Evolutionary conservation across 1,140 invertebrate species (phyloP), one percentile per base, ranked within the genome.

Genomic region (Achroia grisella): DNA sequence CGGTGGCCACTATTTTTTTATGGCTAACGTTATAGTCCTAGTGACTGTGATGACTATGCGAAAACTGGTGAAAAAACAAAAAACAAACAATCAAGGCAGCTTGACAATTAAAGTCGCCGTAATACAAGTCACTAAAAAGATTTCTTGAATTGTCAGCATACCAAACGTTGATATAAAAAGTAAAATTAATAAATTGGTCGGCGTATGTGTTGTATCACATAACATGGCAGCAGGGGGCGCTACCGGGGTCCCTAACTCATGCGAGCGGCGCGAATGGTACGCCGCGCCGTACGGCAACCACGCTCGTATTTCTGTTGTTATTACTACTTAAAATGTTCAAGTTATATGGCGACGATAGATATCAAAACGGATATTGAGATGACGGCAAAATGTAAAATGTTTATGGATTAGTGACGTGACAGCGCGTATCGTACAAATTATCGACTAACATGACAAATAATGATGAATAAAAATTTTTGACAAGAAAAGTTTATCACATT

Each of bases 321-420:
- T 76, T 71, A 73, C 67, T 69, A 68, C 66, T 70, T 72, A 71
- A 72, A 72, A 71, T 50, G 61, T 57, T 71, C 54, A 57, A 73
- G 56, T 75, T 71, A 64, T 69, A 70, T 52, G 48, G 51, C 58
- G 53, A 56, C 60, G 70, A 76, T 77, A 65, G 66, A 74, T 68
- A 80, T 78, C 71, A 65, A 57, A 71, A 64, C 56, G 49, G 56
- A 58, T 56, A 65, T 68, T 56, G 48, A 69, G 59, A 67, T 55
- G 57, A 72, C 46, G 56, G 60, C 36, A 44, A 54, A 39, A 33
- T 51, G 46, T 48, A 55, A 44, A 39, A 46, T 50, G 33, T 48
- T 48, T 44, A 48, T 48, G 36, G 39, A 32, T 39, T 52, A 49
- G 48, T 56, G 45, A 56, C n/a, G 46, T 14, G 13, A 31, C 2